Evolutionary conservation across 1,140 invertebrate genomes (phyloP).

Genomic region (Eufriesea mexicana): DNA sequence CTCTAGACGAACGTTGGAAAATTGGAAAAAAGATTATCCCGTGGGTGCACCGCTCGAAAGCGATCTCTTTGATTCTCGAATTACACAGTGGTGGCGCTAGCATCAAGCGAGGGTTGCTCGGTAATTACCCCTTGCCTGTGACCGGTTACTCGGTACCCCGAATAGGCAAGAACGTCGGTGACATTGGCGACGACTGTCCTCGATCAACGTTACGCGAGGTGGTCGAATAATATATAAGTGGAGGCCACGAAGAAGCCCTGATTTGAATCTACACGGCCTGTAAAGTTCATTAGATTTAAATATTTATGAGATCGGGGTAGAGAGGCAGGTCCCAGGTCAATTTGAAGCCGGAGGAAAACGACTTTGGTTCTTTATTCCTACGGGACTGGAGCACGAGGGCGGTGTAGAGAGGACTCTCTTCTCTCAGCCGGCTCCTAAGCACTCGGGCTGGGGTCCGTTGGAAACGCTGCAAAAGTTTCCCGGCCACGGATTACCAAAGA

Average conservation of each 20-base stretch:
- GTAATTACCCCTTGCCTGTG: neutral
- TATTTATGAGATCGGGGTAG: constrained; percentile 70
- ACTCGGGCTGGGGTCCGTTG: neutral
- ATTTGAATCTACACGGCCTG: constrained; percentile 71
- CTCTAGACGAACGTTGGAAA: constrained; percentile 10
- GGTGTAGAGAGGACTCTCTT: neutral
- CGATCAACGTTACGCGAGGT: constrained; percentile 39
- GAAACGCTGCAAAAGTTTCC: constrained; percentile 51
- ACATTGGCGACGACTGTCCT: neutral
- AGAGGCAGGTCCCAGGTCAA: constrained; percentile 62
- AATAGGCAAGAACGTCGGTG: neutral
- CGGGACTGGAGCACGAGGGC: constrained; percentile 23
- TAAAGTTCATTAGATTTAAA: constrained; percentile 76
- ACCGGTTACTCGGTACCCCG: too few relatives aligned
- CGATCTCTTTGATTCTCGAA: constrained; percentile 38
- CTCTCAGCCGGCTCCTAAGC: neutral
- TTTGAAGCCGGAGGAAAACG: constrained; percentile 67
- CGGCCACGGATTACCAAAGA: constrained; percentile 49
- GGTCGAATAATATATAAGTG: constrained; percentile 47
- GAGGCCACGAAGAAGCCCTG: constrained; percentile 49
- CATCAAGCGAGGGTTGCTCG: neutral
- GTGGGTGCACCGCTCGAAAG: neutral
- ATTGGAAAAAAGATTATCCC: constrained; percentile 50
- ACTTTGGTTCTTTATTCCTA: constrained; percentile 70
- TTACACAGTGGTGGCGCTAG: constrained; percentile 1